Evolutionary conservation across 2,888 invertebrate genomes (phyloP).

Genomic region (Sericinus montela): DNA sequence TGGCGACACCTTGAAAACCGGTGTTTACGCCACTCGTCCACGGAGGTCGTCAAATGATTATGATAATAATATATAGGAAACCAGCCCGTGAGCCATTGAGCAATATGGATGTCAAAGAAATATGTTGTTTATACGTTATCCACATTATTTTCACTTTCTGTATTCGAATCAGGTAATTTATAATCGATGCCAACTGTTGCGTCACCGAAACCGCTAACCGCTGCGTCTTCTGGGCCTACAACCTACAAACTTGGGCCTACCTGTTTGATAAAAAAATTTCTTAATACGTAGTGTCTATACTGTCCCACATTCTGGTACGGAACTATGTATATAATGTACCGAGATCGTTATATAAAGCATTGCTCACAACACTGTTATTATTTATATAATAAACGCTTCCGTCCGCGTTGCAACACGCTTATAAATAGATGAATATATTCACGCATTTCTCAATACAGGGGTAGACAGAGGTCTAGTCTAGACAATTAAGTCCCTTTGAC

Average conservation of each 20-base stretch:
- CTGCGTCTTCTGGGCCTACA: neutral
- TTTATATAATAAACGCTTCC: constrained; percentile 1
- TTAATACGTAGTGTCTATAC: neutral
- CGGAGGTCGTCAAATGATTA: too few relatives aligned
- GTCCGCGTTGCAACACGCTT: too few relatives aligned
- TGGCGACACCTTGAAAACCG: too few relatives aligned
- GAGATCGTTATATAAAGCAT: constrained; percentile 4
- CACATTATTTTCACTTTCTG: constrained; percentile 13
- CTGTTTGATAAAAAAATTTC: too few relatives aligned
- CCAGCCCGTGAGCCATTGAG: too few relatives aligned
- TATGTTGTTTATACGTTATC: neutral
- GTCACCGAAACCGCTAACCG: constrained; percentile 2
- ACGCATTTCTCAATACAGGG: too few relatives aligned
- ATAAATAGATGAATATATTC: too few relatives aligned
- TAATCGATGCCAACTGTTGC: constrained; percentile 11
- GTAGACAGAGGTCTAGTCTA: too few relatives aligned
- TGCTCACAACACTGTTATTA: constrained; percentile 4
- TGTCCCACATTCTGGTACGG: constrained; percentile 6
- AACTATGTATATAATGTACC: neutral
- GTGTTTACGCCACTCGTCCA: too few relatives aligned
- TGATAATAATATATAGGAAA: too few relatives aligned
- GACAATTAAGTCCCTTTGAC: too few relatives aligned
- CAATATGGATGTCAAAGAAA: too few relatives aligned
- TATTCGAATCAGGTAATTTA: constrained; percentile 14
- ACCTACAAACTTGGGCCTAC: neutral